Evolutionary conservation across 2,888 invertebrate species (phyloP), one percentile per base, ranked within the genome.

Genomic region (Orchestes rusci): DNA sequence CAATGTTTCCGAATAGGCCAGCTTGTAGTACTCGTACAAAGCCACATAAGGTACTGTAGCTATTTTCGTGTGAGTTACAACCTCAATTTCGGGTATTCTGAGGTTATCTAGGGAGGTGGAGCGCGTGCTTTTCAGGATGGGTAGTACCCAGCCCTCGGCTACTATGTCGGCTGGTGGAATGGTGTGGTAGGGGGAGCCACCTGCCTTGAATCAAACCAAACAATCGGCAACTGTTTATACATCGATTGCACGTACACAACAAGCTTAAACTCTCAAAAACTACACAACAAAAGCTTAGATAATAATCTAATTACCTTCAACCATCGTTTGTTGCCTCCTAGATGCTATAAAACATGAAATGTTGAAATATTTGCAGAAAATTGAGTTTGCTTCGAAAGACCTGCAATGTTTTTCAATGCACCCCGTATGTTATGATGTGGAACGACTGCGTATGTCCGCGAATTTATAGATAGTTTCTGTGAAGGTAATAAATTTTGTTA

Each of bases 171-270:
- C 85, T 15, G 67, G 56, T 53, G 87, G 83, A 44, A 92, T 86
- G 4, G 93, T 93, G 64, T 86, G 89, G 69, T 93, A 93, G 0
- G 91, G 90, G 2, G 90, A 90, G n/a, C 81, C 81, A 43, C 82
- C 81, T 62, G 83, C 82, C 74, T 81, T 65, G 29, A 56, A 53
- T n/a, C 29, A 31, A 8, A 15, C 8, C n/a, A n/a, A n/a, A n/a
- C n/a, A n/a, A n/a, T n/a, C n/a, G n/a, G n/a, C n/a, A n/a, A n/a
- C n/a, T n/a, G n/a, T n/a, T n/a, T n/a, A n/a, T n/a, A n/a, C n/a
- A n/a, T n/a, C n/a, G n/a, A n/a, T n/a, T n/a, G n/a, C n/a, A n/a
- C n/a, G n/a, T n/a, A n/a, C n/a, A n/a, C n/a, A n/a, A n/a, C n/a
- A n/a, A n/a, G n/a, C n/a, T n/a, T n/a, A n/a, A 23, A 23, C 23